These are phyloP conservation scores for Rhinolophus ferrumequinum DNA, from an alignment of 2,113 vertebrate species.

Conservation along the genomic window DNA sequence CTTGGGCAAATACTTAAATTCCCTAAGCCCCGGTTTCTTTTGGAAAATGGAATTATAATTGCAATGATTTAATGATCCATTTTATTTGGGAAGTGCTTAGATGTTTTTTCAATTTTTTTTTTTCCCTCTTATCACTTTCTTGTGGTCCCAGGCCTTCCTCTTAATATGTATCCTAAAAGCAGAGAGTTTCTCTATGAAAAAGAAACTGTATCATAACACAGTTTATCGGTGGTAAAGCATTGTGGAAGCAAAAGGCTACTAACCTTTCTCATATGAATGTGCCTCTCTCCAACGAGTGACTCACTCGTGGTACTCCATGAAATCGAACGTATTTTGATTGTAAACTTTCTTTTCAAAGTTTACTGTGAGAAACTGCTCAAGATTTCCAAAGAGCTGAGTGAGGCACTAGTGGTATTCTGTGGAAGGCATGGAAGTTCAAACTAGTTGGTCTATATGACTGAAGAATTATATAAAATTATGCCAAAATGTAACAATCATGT, in stretches of 20 bases:
- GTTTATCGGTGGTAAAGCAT: neutral
- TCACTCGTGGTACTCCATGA: neutral
- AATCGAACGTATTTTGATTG: neutral
- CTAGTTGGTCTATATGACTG: neutral
- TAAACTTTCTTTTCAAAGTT: neutral
- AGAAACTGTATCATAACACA: neutral
- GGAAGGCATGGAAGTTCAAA: neutral
- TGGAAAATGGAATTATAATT: neutral
- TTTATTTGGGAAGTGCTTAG: neutral
- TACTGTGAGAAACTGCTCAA: neutral
- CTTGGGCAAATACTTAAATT: neutral
- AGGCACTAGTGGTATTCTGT: neutral
- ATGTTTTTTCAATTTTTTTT: neutral
- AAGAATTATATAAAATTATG: neutral
- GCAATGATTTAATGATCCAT: neutral
- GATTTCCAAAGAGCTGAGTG: neutral
- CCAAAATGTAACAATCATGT: neutral
- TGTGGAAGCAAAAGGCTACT: neutral
- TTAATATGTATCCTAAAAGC: neutral
- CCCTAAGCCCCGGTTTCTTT: neutral
- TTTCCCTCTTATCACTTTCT: neutral
- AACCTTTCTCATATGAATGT: neutral
- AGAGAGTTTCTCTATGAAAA: neutral
- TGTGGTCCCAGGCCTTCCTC: neutral
- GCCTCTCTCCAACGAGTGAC: neutral